phyloP scores from a whole-genome alignment of 92 coral and sea anemone genomes.

The Plumapathes pennacea region DNA sequence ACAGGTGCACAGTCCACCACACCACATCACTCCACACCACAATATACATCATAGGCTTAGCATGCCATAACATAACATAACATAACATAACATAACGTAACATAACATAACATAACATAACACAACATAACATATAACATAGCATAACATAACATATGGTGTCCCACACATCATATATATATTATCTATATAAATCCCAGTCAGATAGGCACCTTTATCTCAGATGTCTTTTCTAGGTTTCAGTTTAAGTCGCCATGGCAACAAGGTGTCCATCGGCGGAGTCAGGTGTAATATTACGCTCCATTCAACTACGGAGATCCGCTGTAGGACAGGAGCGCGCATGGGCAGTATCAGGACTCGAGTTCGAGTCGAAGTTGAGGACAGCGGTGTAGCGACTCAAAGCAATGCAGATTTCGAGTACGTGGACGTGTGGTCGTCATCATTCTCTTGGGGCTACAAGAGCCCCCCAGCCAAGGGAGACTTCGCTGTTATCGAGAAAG shows the following conservation, averaged over 20 bases:
- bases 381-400: slow-evolving; percentile 72
- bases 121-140: no score
- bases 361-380: slow-evolving; percentile 74
- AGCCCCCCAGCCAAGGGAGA: slow-evolving; percentile 80
- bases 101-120: no score
- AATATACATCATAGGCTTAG: no score
- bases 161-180: no score
- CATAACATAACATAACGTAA: no score
- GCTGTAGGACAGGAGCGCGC: slow-evolving; percentile 76
- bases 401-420: slow-evolving; percentile 76
- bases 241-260: slow-evolving; percentile 40
- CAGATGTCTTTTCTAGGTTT: no score
- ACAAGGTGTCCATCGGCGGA: slow-evolving; percentile 76
- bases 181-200: no score
- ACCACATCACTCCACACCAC: no score
- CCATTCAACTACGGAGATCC: slow-evolving; percentile 53
- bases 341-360: slow-evolving; percentile 54
- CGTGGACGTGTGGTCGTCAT: slow-evolving; percentile 91
- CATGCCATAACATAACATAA: no score
- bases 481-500: slow-evolving; percentile 57
- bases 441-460: slow-evolving; percentile 80
- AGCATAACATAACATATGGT: no score
- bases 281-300: slow-evolving; percentile 59
- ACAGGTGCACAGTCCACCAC: no score
- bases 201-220: no score